These are phyloP conservation scores for Anguilla anguilla DNA, from an alignment of 2,797 vertebrate genomes.

Conservation along the genomic window DNA sequence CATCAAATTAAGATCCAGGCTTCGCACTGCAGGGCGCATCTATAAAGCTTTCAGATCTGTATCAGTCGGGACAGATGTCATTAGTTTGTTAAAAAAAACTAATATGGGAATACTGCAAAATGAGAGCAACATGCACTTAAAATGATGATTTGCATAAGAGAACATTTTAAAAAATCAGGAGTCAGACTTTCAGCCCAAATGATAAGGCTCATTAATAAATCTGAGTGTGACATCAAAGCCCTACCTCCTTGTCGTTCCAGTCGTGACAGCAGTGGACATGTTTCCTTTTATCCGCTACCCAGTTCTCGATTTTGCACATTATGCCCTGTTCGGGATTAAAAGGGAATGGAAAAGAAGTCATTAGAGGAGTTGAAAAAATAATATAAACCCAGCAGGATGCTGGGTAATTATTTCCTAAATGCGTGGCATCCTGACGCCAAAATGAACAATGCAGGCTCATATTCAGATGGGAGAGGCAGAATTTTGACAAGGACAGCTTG, in stretches of 20 bases:
- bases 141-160: constrained; percentile 60
- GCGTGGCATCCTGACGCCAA: constrained; percentile 74
- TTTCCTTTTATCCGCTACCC: constrained; percentile 94
- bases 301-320: constrained; percentile 97
- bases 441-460: constrained; percentile 72
- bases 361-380: constrained; percentile 81
- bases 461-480: constrained; percentile 64
- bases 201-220: constrained; percentile 64
- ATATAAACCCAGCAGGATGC: constrained; percentile 80
- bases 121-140: constrained; percentile 56
- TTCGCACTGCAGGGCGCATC: constrained; percentile 58
- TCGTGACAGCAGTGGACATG: constrained; percentile 88
- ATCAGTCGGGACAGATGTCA: constrained; percentile 71
- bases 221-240: constrained; percentile 71
- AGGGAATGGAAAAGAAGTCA: constrained; percentile 83
- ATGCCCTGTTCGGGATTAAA: constrained; percentile 87
- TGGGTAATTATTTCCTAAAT: constrained; percentile 84
- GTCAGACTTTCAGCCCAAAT: constrained; percentile 62
- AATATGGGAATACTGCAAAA: constrained; percentile 45
- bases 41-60: constrained; percentile 65
- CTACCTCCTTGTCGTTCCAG: constrained; percentile 95
- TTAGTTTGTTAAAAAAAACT: constrained; percentile 61
- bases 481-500: constrained; percentile 71
- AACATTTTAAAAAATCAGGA: constrained; percentile 48
- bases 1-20: constrained; percentile 63